Evolutionary conservation across 2,797 vertebrate genomes (phyloP), one percentile per base, ranked within the genome.

Genomic region (Gadopsis bispinosus): DNA sequence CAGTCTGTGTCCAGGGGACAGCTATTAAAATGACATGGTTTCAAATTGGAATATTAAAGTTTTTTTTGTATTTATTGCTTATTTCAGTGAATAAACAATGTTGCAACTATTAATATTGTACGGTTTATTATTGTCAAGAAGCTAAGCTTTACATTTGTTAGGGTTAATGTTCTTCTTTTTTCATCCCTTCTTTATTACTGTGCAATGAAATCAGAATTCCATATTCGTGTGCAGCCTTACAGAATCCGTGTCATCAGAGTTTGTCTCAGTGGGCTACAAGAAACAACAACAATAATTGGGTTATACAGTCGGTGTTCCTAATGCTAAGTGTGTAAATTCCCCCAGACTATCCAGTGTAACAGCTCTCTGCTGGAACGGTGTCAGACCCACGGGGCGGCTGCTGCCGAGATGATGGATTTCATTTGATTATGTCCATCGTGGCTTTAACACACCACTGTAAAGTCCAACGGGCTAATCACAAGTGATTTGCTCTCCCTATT

Each of bases 331-430:
- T 11, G 37, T 43, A 39, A 63, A 55, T 39, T 19, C 33, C n/a
- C n/a, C 7, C 13, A 22, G 17, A 22, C 35, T 35, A 7, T 17
- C 6, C 48, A 20, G 50, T 9, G 20, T 62, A 37, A 69, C 7
- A 43, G 53, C 19, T 29, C 16, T 56, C 22, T 41, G 20, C 7
- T 54, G 59, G 51, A 51, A 11, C 45, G 10, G 14, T n/a, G 26
- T 51, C 43, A 45, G 31, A 22, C 67, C 41, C 26, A 1, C 3
- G 59, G 64, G 59, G 11, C 8, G 4, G 9, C 29, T 41, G 20
- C 31, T 48, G 26, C n/a, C 4, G 37, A 20, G 39, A 29, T 55
- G 41, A 69, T 69, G 10, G 43, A 69, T 75, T 74, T 69, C 50
- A 58, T 73, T 55, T 43, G 53, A 64, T 20, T 37, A 22, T 1